Percentiles rank a stretch among this genome's conserved stretches.
phyloP scores from a whole-genome alignment of 2,888 invertebrate genomes.

The Polymixis lichenea region DNA sequence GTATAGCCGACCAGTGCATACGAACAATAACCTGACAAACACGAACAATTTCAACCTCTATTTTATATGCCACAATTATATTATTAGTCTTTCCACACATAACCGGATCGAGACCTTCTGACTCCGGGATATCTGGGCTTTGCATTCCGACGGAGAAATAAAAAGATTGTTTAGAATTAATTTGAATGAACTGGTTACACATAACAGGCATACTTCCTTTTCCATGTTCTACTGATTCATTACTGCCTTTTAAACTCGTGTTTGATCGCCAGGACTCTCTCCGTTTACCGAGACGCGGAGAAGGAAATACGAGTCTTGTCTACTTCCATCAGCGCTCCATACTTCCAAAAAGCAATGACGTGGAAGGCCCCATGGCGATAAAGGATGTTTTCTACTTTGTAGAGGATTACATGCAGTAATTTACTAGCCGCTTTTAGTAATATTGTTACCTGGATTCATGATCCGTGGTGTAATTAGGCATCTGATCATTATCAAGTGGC shows the following conservation, averaged over 20 bases:
- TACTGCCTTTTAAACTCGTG: neutral
- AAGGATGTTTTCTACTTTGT: neutral
- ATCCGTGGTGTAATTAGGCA: conserved; percentile 69
- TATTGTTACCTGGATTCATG: conserved; percentile 75
- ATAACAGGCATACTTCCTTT: neutral
- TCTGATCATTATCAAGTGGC: conserved; percentile 70
- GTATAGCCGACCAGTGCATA: conserved; percentile 95
- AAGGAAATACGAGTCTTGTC: neutral
- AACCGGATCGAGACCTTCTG: neutral
- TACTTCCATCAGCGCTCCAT: too few relatives aligned
- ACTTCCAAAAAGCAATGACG: neutral
- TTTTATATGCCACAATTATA: neutral
- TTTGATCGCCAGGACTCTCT: neutral
- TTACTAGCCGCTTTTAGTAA: neutral
- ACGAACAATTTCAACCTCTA: neutral
- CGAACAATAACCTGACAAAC: conserved; percentile 92
- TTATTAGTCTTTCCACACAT: neutral
- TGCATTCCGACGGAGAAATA: neutral
- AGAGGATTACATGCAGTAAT: neutral
- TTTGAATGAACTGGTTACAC: neutral
- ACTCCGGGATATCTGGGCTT: neutral
- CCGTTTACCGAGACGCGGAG: neutral
- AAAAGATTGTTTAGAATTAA: neutral
- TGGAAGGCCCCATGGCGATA: neutral
- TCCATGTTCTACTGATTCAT: neutral